These are phyloP conservation scores for Hemiprocne comata DNA, from an alignment of 2,113 vertebrate species.

Conservation along the genomic window DNA sequence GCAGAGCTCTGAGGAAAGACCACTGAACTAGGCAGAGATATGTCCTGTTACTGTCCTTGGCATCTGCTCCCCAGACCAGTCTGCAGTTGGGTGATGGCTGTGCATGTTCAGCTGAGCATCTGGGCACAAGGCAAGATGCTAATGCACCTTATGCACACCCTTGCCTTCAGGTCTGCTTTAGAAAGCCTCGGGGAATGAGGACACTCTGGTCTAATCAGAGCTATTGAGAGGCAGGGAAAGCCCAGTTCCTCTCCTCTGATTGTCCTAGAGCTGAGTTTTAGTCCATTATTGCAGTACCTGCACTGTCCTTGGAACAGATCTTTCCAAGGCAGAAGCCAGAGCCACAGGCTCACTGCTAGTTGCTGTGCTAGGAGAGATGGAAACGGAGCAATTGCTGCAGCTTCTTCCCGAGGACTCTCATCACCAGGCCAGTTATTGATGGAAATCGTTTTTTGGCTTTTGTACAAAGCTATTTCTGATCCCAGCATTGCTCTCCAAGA, in stretches of 20 bases:
- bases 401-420: not conserved
- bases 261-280: not conserved
- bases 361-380: not conserved
- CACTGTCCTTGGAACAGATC: not conserved
- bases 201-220: not conserved
- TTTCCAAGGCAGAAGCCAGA: not conserved
- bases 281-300: not conserved
- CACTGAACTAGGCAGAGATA: not conserved
- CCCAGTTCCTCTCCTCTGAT: not conserved
- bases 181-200: not conserved
- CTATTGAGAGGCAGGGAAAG: not conserved
- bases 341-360: not conserved
- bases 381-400: not conserved
- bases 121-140: not conserved
- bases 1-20: not conserved
- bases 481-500: conserved; percentile 44
- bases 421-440: not conserved
- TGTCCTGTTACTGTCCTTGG: not conserved
- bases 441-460: not conserved
- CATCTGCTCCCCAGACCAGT: not conserved
- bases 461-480: conserved; percentile 31
- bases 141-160: accelerated
- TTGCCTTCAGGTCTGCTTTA: not conserved
- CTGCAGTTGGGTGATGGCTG: not conserved
- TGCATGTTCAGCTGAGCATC: accelerated